These are phyloP conservation scores for Nematopogon swammerdamellus DNA, from an alignment of 2,888 invertebrate species.

Conservation along the genomic window DNA sequence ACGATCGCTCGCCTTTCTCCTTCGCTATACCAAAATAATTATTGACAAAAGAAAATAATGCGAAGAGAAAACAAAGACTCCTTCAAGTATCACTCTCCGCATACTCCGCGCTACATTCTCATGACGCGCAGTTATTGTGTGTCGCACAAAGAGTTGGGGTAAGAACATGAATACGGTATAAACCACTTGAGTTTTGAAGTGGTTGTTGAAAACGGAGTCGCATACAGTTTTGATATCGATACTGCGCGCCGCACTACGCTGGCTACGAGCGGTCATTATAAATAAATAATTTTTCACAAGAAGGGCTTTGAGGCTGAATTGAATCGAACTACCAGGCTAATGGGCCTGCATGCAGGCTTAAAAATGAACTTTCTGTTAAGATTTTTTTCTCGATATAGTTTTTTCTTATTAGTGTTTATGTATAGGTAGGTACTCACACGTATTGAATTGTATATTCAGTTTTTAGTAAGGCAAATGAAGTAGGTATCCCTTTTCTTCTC, in stretches of 20 bases:
- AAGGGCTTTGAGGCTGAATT: too few species aligned
- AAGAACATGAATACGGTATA: not conserved
- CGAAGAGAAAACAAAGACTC: not conserved
- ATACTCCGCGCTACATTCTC: not conserved
- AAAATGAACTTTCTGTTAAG: too few species aligned
- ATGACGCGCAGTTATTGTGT: not conserved
- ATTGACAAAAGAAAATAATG: not conserved
- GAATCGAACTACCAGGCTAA: too few species aligned
- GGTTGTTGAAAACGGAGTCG: not conserved
- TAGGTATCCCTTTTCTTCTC: too few species aligned
- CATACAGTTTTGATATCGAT: not conserved
- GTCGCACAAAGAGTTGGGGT: not conserved
- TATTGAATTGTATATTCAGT: too few species aligned
- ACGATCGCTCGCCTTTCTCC: not conserved
- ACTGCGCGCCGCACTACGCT: not conserved
- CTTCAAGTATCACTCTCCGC: not conserved
- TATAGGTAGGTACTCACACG: too few species aligned
- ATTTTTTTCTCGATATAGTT: too few species aligned
- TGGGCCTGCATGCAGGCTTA: too few species aligned
- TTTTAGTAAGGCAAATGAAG: too few species aligned
- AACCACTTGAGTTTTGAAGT: not conserved
- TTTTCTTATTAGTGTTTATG: too few species aligned
- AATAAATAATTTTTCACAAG: too few species aligned
- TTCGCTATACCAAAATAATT: not conserved
- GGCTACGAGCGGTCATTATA: too few species aligned